These are phyloP conservation scores for Sesamia nonagrioides DNA, from an alignment of 1,140 invertebrate genomes.

Conservation along the genomic window DNA sequence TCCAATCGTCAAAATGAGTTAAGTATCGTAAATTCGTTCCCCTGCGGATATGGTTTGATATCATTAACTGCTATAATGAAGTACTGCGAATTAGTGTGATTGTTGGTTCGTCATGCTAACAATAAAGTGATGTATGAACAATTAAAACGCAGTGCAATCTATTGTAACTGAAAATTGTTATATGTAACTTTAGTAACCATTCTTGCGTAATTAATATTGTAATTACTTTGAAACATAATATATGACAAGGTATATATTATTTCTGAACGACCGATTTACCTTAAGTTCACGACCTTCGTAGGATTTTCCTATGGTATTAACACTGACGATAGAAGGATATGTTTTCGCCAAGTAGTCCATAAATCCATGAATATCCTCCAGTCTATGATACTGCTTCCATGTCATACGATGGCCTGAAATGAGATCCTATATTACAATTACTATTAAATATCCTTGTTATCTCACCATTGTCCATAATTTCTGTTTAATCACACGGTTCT, in stretches of 20 bases:
- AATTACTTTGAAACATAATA: too few species aligned
- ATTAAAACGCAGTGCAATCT: too few species aligned
- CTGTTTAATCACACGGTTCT: slow-evolving; percentile 18
- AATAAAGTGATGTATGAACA: neutral
- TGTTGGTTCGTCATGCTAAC: slow-evolving; percentile 28
- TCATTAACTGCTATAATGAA: slow-evolving; percentile 11
- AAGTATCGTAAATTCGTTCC: slow-evolving; percentile 18
- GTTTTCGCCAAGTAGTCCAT: slow-evolving; percentile 92
- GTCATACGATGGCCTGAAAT: slow-evolving; percentile 92
- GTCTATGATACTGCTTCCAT: slow-evolving; percentile 93
- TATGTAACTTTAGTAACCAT: neutral
- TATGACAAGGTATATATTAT: neutral
- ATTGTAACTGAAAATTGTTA: neutral
- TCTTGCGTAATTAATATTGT: neutral
- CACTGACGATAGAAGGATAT: slow-evolving; percentile 91
- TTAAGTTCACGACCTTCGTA: slow-evolving; percentile 92
- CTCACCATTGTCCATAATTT: slow-evolving; percentile 9
- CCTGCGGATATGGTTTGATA: slow-evolving; percentile 1
- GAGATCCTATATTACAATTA: slow-evolving; percentile 10
- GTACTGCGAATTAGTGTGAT: slow-evolving; percentile 11
- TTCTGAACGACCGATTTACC: slow-evolving; percentile 60
- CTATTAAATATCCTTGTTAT: neutral
- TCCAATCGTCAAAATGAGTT: neutral
- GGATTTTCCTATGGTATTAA: slow-evolving; percentile 92
- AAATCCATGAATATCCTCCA: slow-evolving; percentile 92